phyloP scores from a whole-genome alignment of 2,888 invertebrate species.

The Steinernema hermaphroditum region DNA sequence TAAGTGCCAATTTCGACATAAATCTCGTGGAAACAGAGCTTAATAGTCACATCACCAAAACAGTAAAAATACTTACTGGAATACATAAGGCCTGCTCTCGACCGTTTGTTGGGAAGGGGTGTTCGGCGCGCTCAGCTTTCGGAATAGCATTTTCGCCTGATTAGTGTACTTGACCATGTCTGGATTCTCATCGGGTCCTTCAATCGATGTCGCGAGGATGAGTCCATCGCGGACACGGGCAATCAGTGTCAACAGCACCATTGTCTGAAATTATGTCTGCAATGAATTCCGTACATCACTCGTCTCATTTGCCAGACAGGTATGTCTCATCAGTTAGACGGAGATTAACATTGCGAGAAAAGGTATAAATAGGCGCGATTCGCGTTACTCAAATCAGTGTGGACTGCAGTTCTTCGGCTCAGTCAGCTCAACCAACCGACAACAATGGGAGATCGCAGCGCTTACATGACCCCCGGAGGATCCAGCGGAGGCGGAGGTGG shows the following conservation, averaged over 20 bases:
- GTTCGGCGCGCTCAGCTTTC: conserved; percentile 81
- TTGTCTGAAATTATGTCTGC: too few species aligned
- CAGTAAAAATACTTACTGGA: conserved; percentile 79
- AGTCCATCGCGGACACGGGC: conserved; percentile 91
- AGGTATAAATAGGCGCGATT: neutral
- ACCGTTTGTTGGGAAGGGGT: conserved; percentile 90
- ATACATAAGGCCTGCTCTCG: conserved; percentile 93
- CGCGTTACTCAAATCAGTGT: too few species aligned
- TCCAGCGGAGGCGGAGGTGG: conserved; percentile 30
- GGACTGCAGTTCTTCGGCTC: too few species aligned
- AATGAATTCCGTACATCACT: too few species aligned
- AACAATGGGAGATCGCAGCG: conserved; percentile 29
- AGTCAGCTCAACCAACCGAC: conserved; percentile 20
- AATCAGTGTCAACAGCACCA: conserved; percentile 81
- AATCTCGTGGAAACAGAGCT: too few species aligned
- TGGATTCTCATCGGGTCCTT: conserved; percentile 94
- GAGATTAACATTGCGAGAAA: neutral
- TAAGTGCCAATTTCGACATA: too few species aligned
- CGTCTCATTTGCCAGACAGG: too few species aligned
- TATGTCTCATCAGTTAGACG: neutral
- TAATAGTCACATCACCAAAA: conserved; percentile 8
- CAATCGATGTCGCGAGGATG: conserved; percentile 92
- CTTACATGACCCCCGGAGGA: conserved; percentile 30
- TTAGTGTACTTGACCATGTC: conserved; percentile 95
- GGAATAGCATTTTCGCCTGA: conserved; percentile 96